Percentiles rank a stretch among this genome's conserved stretches.
Evolutionary conservation across 1,140 invertebrate genomes (phyloP).

Genomic region (Drosophila arawakana): DNA sequence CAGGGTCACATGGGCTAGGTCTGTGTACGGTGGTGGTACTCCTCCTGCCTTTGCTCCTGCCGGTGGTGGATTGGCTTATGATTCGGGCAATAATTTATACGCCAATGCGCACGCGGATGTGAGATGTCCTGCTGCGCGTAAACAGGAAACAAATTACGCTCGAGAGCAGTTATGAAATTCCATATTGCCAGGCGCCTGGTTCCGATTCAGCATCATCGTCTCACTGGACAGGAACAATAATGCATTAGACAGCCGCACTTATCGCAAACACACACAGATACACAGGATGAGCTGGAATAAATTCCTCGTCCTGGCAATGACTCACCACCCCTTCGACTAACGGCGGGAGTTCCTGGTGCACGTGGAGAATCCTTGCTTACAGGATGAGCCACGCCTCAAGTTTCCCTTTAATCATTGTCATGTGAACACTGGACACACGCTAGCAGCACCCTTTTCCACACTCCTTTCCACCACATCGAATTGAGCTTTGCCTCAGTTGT

Average conservation of each 20-base stretch:
- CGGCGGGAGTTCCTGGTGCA: constrained; percentile 50
- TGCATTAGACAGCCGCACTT: constrained; percentile 72
- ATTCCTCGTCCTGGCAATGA: constrained; percentile 30
- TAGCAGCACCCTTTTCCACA: constrained; percentile 25
- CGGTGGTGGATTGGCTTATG: constrained; percentile 62
- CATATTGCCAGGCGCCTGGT: constrained; percentile 59
- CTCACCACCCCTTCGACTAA: constrained; percentile 39
- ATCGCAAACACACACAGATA: constrained; percentile 23
- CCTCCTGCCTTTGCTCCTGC: constrained; percentile 18
- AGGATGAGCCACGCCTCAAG: constrained; percentile 42
- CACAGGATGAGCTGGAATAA: constrained; percentile 22
- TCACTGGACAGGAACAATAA: constrained; percentile 80
- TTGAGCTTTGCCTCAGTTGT: constrained; percentile 11
- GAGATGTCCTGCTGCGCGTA: constrained; percentile 79
- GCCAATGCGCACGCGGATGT: constrained; percentile 73
- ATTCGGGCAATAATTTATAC: constrained; percentile 80
- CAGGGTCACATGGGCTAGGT: constrained; percentile 46
- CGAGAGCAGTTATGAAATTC: constrained; percentile 82
- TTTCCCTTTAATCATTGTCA: constrained; percentile 65
- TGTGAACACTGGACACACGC: constrained; percentile 66
- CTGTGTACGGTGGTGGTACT: constrained; percentile 10
- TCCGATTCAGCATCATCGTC: constrained; percentile 41
- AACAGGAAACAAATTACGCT: constrained; percentile 82
- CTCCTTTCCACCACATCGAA: constrained; percentile 5
- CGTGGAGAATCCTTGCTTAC: constrained; percentile 42